Evolutionary conservation across 2,888 invertebrate species (phyloP).

Genomic region (Atethmia centrago): DNA sequence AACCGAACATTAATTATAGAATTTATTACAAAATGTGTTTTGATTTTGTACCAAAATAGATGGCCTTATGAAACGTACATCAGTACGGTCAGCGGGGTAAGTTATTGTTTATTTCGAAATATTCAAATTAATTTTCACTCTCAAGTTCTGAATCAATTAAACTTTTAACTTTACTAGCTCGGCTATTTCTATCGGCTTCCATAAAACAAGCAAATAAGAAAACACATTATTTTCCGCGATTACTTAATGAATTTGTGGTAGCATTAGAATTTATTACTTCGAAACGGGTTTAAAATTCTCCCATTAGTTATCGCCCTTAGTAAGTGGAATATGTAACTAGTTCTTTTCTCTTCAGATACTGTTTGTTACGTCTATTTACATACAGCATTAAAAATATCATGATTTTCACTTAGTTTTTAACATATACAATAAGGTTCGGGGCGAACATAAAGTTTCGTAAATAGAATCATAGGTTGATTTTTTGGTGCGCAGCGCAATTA

Average conservation of each 20-base stretch:
- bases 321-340: background rate
- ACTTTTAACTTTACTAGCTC: background rate
- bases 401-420: too few relatives aligned
- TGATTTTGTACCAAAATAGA: slow-evolving; percentile 59
- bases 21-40: slow-evolving; percentile 66
- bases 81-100: slow-evolving; percentile 12
- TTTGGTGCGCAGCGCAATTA: too few relatives aligned
- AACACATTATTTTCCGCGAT: background rate
- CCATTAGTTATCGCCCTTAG: background rate
- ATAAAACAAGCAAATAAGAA: background rate
- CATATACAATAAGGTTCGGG: too few relatives aligned
- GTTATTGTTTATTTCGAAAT: background rate
- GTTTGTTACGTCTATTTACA: background rate
- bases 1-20: slow-evolving; percentile 63
- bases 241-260: background rate
- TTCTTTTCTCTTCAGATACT: background rate
- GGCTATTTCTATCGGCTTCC: background rate
- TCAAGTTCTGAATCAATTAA: background rate
- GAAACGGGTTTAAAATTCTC: background rate
- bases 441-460: too few relatives aligned
- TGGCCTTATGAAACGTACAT: slow-evolving; percentile 36
- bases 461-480: too few relatives aligned
- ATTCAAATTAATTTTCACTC: background rate
- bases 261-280: background rate
- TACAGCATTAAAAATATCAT: background rate